These are phyloP conservation scores for Cavia porcellus DNA, from an alignment of 2,113 vertebrate genomes.

Conservation along the genomic window DNA sequence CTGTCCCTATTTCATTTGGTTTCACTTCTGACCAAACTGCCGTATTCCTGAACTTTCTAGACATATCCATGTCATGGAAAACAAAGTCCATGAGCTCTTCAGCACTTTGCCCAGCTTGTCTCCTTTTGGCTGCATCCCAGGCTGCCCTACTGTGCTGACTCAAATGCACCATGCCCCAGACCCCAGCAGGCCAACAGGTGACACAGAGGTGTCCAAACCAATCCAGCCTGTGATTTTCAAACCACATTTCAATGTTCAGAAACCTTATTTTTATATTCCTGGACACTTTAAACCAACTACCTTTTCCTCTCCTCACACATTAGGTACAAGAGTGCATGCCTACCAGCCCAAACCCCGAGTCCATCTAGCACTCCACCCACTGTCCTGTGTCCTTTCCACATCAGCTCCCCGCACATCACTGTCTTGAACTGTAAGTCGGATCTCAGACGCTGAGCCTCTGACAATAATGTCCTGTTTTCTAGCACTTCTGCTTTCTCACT, in stretches of 20 bases:
- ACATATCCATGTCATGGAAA: not conserved
- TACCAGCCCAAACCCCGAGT: not conserved
- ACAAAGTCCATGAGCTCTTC: not conserved
- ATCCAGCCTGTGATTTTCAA: not conserved
- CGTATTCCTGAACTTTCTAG: not conserved
- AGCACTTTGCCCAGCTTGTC: not conserved
- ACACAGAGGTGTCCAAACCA: not conserved
- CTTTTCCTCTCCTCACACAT: not conserved
- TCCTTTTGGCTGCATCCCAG: not conserved
- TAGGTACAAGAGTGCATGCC: not conserved
- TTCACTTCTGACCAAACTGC: not conserved
- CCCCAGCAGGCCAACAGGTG: not conserved
- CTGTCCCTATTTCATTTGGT: not conserved
- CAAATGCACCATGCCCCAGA: not conserved
- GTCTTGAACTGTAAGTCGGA: not conserved
- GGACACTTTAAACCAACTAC: not conserved
- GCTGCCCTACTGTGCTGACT: not conserved
- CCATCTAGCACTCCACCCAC: not conserved
- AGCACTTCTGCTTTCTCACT: not conserved
- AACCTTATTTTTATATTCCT: not conserved
- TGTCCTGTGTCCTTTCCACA: not conserved
- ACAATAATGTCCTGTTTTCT: not conserved
- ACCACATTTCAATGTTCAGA: not conserved
- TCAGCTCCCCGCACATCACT: not conserved
- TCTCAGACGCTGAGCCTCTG: not conserved